Evolutionary conservation across 2,113 vertebrate genomes (phyloP).

Genomic region (Hippotragus niger): DNA sequence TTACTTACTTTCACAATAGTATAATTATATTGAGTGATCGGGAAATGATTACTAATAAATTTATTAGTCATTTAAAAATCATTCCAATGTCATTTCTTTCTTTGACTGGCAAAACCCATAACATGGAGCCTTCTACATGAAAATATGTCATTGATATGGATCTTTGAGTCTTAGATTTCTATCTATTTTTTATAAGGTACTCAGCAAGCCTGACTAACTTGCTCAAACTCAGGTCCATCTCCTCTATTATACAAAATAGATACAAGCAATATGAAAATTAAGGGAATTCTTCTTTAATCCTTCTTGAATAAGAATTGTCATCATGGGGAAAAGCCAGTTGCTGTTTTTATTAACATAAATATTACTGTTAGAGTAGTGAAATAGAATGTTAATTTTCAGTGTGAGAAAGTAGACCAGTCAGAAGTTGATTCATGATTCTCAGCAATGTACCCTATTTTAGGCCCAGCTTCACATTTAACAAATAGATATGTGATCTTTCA

Average conservation of each 20-base stretch:
- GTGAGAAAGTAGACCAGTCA: background rate
- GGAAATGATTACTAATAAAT: background rate
- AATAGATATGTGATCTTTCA: background rate
- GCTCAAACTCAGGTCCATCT: background rate
- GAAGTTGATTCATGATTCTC: background rate
- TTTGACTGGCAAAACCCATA: background rate
- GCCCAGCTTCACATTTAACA: background rate
- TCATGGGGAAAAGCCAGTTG: background rate
- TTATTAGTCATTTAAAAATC: background rate
- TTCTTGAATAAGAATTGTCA: background rate
- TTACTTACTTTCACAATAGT: background rate
- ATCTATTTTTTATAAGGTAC: background rate
- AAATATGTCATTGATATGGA: background rate
- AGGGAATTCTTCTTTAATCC: background rate
- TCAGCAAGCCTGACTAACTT: background rate
- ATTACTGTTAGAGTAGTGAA: background rate
- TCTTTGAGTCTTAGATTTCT: background rate
- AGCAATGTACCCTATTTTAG: background rate
- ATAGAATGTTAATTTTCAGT: background rate
- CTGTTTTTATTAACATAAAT: background rate
- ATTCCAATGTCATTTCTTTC: background rate
- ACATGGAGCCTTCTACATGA: background rate
- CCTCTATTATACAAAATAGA: background rate
- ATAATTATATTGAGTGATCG: background rate
- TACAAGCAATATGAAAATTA: background rate